These are phyloP conservation scores for Aleiodes sp. DNA, from an alignment of 1,140 invertebrate species.

Conservation along the genomic window DNA sequence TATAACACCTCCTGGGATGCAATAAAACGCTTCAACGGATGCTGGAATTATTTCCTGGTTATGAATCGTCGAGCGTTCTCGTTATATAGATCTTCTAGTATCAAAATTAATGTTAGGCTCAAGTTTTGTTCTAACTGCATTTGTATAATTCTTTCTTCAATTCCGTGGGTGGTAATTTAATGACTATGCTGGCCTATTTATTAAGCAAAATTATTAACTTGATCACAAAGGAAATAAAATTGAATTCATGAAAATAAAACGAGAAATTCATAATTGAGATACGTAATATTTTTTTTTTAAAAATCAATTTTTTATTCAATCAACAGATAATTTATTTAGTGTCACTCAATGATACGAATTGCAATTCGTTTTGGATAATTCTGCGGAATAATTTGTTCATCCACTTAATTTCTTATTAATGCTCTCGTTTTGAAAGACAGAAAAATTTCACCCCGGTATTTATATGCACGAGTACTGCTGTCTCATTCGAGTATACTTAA, in stretches of 20 bases:
- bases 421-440: not conserved
- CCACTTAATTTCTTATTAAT: not conserved
- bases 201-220: not conserved
- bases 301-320: not conserved
- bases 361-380: constrained; percentile 1
- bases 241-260: too few relatives aligned
- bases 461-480: not conserved
- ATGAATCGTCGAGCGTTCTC: too few relatives aligned
- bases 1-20: constrained; percentile 1
- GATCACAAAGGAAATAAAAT: not conserved
- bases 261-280: too few relatives aligned
- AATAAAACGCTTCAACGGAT: not conserved
- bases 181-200: not conserved
- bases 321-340: not conserved
- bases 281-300: too few relatives aligned
- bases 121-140: too few relatives aligned
- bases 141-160: too few relatives aligned
- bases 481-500: constrained; percentile 1
- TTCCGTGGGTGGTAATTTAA: too few relatives aligned
- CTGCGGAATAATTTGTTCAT: not conserved
- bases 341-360: not conserved
- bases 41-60: too few relatives aligned
- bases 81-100: too few relatives aligned
- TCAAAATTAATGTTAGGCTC: too few relatives aligned
- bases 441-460: constrained; percentile 10